Evolutionary conservation across 2,113 vertebrate genomes (phyloP).

Genomic region (Xerus inauris): DNA sequence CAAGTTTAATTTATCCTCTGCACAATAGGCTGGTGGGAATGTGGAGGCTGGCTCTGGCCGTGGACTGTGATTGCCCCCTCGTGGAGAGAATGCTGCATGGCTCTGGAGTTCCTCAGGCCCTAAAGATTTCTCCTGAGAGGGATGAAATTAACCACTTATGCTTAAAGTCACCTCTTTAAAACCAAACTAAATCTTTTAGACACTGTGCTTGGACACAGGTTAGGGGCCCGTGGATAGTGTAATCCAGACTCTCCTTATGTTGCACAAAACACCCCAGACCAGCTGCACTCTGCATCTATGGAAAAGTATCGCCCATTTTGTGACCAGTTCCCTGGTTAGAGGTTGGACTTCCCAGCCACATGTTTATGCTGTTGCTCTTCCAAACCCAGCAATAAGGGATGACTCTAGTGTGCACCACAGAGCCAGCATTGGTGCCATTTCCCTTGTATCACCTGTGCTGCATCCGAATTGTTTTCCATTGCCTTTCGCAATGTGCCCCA

Average conservation of each 20-base stretch:
- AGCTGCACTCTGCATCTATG: neutral
- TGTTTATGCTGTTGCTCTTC: neutral
- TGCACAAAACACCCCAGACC: neutral
- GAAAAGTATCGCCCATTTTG: neutral
- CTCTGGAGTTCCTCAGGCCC: neutral
- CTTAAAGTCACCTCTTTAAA: slow-evolving; percentile 43
- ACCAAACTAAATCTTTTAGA: neutral
- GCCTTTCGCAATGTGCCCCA: neutral
- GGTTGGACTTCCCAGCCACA: neutral
- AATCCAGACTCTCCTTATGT: neutral
- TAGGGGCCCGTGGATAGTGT: neutral
- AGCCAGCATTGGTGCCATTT: neutral
- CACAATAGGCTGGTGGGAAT: neutral
- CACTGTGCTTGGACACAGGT: neutral
- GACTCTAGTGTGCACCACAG: neutral
- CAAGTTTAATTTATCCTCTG: neutral
- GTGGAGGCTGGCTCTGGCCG: neutral
- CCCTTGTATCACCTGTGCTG: neutral
- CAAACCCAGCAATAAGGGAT: neutral
- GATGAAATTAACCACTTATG: neutral
- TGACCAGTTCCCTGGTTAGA: neutral
- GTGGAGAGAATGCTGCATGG: slow-evolving; percentile 78
- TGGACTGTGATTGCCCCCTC: slow-evolving; percentile 87
- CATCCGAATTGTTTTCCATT: neutral
- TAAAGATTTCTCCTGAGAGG: slow-evolving; percentile 8